Evolutionary conservation across 2,113 vertebrate species (phyloP).

Genomic region (Eurystomus gularis): DNA sequence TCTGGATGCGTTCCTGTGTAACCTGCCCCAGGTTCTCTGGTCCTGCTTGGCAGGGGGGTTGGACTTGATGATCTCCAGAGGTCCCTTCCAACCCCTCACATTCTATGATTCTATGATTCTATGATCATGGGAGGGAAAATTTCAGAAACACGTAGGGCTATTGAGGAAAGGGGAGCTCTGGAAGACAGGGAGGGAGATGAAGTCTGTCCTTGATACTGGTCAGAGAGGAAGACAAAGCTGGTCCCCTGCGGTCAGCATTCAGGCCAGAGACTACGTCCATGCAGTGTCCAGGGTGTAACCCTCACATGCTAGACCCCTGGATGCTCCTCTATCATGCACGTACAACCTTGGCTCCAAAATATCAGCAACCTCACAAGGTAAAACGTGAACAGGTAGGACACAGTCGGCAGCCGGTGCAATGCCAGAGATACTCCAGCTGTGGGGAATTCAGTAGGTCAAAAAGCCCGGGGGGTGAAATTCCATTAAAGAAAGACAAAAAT

Average conservation of each 20-base stretch:
- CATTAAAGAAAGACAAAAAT: background rate
- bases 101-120: too few relatives aligned
- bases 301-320: background rate
- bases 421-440: background rate
- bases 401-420: background rate
- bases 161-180: background rate
- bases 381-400: background rate
- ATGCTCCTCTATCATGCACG: background rate
- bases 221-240: background rate
- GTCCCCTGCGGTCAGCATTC: background rate
- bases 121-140: background rate
- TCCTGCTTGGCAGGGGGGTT: too few relatives aligned
- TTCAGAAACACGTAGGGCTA: background rate
- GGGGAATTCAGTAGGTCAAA: background rate
- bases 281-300: accelerated
- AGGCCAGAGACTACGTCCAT: background rate
- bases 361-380: background rate
- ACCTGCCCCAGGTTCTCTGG: too few relatives aligned
- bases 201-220: background rate
- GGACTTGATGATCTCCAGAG: too few relatives aligned
- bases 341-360: background rate
- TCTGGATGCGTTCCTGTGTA: too few relatives aligned
- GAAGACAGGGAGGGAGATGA: background rate
- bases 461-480: background rate
- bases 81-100: too few relatives aligned